Base-by-base conservation (phyloP, 2,113 vertebrate genomes). In the Atrichornis clamosus region DNA sequence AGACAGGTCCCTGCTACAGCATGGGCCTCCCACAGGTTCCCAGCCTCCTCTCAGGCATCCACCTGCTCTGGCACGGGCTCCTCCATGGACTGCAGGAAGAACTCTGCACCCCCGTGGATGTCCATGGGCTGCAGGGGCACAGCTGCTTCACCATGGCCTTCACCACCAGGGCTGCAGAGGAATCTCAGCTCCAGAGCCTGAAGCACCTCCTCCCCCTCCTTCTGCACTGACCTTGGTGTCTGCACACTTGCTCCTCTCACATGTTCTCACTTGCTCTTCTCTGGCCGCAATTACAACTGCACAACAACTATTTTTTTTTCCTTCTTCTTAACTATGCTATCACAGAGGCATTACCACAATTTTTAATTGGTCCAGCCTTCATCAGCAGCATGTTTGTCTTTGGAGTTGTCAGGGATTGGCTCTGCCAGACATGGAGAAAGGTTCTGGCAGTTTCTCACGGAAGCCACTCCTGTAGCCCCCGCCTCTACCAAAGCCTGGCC, bases 341-440 rank as follows among this genome's bases (percentile, higher is more conserved):
- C 28, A 69, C 55, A 37, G 47, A 69, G 64, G 55, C 0, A 0
- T n/a, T 39, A 39, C 19, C 64, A 28, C 39, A 2, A 0, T 30
- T n/a, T 35, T 13, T 13, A 46, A 46, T 1, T 9, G 15, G 55
- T 20, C 47, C 74, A n/a, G n/a, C n/a, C 39, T 46, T 53, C 55
- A 28, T 15, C 55, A 62, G 39, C 1, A 33, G 39, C 53, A 60
- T 1, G 0, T 46, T 39, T 0, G 0, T 46, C 39, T 52, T 44
- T 33, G 23, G 28, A 21, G 37, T 23, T 37, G 37, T 8, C 22
- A 62, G 39, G 19, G 10, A 18, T 4, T 53, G 39, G 68, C 47
- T 53, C 39, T 70, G 47, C n/a, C 20, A 23, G 27, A 39, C 39
- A 53, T 16, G 23, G 19, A 69, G 39, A 10, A 78, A 69, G 23